phyloP scores from a whole-genome alignment of 2,797 vertebrate species.

The Scomberomorus guttatus region DNA sequence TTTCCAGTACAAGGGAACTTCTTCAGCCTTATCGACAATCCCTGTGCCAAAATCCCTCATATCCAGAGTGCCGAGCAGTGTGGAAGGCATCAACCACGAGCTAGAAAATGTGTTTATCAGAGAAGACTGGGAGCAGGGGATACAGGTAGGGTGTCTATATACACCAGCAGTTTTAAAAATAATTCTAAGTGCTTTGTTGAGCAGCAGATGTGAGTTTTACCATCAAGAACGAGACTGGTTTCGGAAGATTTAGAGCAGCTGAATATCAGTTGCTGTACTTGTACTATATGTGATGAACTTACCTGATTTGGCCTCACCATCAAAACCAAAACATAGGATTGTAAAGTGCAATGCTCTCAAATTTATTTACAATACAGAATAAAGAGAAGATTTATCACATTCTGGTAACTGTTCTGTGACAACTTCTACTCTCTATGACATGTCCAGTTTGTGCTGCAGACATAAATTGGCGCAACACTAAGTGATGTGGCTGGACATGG shows the following conservation, averaged over 20 bases:
- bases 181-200: background rate
- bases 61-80: conserved; percentile 92
- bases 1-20: conserved; percentile 87
- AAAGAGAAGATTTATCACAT: background rate
- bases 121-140: conserved; percentile 89
- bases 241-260: background rate
- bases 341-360: background rate
- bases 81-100: conserved; percentile 96
- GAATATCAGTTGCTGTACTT: background rate
- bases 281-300: background rate
- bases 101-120: conserved; percentile 97
- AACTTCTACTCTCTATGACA: too few relatives aligned
- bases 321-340: background rate
- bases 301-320: background rate
- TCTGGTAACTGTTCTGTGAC: too few relatives aligned
- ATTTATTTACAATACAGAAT: background rate
- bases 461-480: too few relatives aligned
- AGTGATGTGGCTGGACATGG: too few relatives aligned
- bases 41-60: conserved; percentile 90
- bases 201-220: background rate
- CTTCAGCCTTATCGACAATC: conserved; percentile 86
- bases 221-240: background rate
- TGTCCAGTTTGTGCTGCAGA: too few relatives aligned
- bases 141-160: conserved; percentile 84
- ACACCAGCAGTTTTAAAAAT: background rate